These are phyloP conservation scores for Mimachlamys varia DNA, from an alignment of 2,888 invertebrate species.

Conservation along the genomic window DNA sequence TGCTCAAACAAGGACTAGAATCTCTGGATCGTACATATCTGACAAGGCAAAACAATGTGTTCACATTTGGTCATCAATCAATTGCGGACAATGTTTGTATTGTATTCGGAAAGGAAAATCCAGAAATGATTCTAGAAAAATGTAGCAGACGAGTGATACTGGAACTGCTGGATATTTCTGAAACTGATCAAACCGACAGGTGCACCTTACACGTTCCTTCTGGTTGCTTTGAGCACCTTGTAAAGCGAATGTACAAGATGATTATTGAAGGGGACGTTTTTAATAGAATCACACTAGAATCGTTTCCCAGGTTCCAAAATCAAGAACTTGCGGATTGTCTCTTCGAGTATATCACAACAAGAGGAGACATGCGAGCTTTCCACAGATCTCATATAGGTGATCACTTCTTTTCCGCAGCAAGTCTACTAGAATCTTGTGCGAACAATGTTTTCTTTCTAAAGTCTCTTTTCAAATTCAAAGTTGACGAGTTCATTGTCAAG, in stretches of 20 bases:
- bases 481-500: background rate
- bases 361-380: background rate
- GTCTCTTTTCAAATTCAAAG: background rate
- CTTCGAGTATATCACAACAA: background rate
- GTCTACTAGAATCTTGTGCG: background rate
- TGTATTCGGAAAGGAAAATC: background rate
- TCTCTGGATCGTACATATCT: background rate
- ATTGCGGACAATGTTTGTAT: background rate
- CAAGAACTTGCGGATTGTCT: background rate
- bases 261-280: background rate
- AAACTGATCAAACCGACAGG: background rate
- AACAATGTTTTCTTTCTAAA: background rate
- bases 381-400: background rate
- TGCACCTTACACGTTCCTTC: background rate
- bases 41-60: background rate
- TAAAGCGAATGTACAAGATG: background rate
- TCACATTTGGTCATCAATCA: background rate
- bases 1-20: background rate
- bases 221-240: background rate
- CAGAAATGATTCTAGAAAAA: background rate
- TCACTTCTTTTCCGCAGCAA: background rate
- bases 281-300: background rate
- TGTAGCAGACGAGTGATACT: background rate
- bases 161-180: background rate
- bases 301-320: background rate